phyloP scores from a whole-genome alignment of 2,888 invertebrate species.

The Meta bourneti region DNA sequence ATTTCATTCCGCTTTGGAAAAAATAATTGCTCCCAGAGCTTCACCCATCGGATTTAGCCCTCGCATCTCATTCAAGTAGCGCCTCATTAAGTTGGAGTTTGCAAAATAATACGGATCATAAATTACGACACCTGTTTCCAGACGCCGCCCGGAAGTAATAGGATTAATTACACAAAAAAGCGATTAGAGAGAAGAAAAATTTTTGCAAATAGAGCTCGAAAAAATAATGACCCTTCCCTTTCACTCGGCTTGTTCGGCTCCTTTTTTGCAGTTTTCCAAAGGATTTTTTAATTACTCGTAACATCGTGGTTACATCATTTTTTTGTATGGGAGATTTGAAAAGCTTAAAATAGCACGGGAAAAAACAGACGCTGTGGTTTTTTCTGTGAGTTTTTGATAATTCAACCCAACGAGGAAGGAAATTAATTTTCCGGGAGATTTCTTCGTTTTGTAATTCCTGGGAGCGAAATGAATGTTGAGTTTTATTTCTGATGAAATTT shows the following conservation, averaged over 20 bases:
- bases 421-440: background rate
- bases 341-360: constrained; percentile 33
- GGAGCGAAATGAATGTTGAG: background rate
- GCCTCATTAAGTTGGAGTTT: constrained; percentile 27
- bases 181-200: constrained; percentile 20
- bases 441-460: background rate
- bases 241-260: background rate
- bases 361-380: background rate
- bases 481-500: background rate
- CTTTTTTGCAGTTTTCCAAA: constrained; percentile 28
- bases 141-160: constrained; percentile 47
- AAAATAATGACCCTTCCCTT: constrained; percentile 60
- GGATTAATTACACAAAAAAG: constrained; percentile 66
- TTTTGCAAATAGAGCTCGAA: constrained; percentile 46
- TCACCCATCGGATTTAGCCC: background rate
- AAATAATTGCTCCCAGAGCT: background rate
- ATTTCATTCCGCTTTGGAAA: background rate
- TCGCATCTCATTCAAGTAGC: background rate
- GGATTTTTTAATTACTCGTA: constrained; percentile 20
- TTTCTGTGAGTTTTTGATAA: background rate
- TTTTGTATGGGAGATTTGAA: constrained; percentile 26
- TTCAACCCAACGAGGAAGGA: background rate
- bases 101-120: constrained; percentile 65
- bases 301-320: background rate
- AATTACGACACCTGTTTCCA: constrained; percentile 61